Conservation (phyloP, 2,113 vertebrate genomes). For the Mustelus asterias region DNA sequence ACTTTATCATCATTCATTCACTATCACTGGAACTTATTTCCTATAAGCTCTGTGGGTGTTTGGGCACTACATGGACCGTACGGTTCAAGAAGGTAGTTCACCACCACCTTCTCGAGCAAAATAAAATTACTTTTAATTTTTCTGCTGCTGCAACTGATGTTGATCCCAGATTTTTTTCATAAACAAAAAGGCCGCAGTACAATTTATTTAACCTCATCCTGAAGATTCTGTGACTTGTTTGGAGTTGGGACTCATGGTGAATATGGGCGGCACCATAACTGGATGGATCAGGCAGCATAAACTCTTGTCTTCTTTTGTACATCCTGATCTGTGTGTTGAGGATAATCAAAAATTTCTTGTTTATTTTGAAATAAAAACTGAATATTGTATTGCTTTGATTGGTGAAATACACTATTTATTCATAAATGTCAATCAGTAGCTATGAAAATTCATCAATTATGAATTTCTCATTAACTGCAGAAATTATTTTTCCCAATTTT, state of each 20-base stretch:
- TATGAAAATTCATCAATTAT: background rate
- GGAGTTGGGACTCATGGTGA: background rate
- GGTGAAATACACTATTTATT: background rate
- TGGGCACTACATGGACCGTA: too few relatives aligned
- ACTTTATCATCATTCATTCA: too few relatives aligned
- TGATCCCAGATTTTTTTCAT: background rate
- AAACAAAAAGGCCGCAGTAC: too few relatives aligned
- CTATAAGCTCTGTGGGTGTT: too few relatives aligned
- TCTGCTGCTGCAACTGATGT: background rate
- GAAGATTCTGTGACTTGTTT: background rate
- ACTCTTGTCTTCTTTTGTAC: background rate
- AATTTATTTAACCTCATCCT: background rate
- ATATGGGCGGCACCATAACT: background rate
- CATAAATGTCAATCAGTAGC: background rate
- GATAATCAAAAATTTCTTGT: background rate
- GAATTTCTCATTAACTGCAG: background rate
- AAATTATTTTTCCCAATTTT: conserved; percentile 38
- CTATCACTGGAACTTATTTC: too few relatives aligned
- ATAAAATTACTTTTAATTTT: background rate
- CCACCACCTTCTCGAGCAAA: background rate
- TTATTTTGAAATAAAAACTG: background rate
- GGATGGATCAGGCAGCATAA: background rate
- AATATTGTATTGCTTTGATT: background rate
- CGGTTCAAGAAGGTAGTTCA: too few relatives aligned
- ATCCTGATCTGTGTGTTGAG: background rate